Conservation (phyloP, 2,113 vertebrate genomes). For the Oreamnos americanus region DNA sequence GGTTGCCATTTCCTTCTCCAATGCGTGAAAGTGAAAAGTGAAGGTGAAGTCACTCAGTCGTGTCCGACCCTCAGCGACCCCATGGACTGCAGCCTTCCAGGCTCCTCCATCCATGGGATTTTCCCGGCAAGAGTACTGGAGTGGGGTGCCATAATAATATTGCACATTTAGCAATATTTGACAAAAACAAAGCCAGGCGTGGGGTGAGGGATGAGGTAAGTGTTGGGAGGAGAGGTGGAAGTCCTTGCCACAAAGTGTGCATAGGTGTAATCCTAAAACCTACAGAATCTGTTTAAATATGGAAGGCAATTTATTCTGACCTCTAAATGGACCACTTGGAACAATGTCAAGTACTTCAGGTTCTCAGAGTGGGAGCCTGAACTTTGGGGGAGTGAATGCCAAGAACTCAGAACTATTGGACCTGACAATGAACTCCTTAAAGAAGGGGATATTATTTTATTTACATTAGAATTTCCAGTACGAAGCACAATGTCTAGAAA, state of each 20-base stretch:
- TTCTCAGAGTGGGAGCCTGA: background rate
- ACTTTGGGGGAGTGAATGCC: background rate
- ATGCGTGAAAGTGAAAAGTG: too few relatives aligned
- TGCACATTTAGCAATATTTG: background rate
- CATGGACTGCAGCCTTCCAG: too few relatives aligned
- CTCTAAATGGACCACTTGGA: background rate
- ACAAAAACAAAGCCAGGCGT: background rate
- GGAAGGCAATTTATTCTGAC: background rate
- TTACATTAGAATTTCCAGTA: background rate
- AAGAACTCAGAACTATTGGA: background rate
- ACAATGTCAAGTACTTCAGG: background rate
- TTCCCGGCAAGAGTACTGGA: too few relatives aligned
- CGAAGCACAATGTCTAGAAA: background rate
- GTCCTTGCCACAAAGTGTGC: background rate
- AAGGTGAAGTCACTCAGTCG: too few relatives aligned
- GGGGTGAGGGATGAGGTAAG: too few relatives aligned
- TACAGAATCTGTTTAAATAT: background rate
- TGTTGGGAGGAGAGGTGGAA: background rate
- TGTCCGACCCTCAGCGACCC: too few relatives aligned
- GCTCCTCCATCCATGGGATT: too few relatives aligned
- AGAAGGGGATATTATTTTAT: background rate
- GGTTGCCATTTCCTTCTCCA: too few relatives aligned
- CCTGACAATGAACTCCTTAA: background rate
- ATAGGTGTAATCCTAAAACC: background rate
- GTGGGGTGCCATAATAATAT: background rate